Conservation (phyloP, 2,113 vertebrate genomes). For the Erinaceus europaeus region DNA sequence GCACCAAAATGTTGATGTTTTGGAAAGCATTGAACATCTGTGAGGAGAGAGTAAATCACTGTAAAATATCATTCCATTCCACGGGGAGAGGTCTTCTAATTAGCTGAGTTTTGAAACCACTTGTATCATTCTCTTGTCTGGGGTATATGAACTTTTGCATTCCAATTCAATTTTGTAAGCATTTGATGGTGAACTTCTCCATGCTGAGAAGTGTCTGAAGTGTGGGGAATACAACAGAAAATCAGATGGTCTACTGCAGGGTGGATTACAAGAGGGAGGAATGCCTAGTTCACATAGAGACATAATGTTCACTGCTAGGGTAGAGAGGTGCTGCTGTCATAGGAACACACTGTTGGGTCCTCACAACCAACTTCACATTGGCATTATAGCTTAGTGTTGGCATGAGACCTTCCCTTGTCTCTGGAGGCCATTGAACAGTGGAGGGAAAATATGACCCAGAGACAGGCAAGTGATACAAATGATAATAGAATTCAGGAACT, state of each 20-base stretch:
- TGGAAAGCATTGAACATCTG: slow-evolving; percentile 79
- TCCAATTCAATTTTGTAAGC: not conserved
- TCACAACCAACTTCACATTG: not conserved
- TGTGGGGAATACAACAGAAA: not conserved
- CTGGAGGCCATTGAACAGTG: not conserved
- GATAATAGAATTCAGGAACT: not conserved
- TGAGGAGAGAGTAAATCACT: slow-evolving; percentile 42
- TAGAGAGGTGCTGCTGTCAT: not conserved
- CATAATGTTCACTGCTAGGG: not conserved
- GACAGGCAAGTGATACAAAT: not conserved
- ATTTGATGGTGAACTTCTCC: not conserved
- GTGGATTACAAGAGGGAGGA: not conserved
- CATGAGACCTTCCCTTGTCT: not conserved
- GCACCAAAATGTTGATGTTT: slow-evolving; percentile 66
- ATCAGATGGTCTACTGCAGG: not conserved
- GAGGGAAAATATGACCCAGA: not conserved
- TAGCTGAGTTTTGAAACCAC: not conserved
- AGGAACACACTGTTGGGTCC: not conserved
- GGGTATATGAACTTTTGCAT: not conserved
- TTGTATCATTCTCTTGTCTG: not conserved
- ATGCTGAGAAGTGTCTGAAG: not conserved
- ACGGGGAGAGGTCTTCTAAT: not conserved
- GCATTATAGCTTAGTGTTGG: not conserved
- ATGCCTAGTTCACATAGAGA: not conserved
- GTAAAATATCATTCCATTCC: not conserved